Evolutionary conservation across 2,113 vertebrate genomes (phyloP).

Genomic region (Coracopsis vasa): DNA sequence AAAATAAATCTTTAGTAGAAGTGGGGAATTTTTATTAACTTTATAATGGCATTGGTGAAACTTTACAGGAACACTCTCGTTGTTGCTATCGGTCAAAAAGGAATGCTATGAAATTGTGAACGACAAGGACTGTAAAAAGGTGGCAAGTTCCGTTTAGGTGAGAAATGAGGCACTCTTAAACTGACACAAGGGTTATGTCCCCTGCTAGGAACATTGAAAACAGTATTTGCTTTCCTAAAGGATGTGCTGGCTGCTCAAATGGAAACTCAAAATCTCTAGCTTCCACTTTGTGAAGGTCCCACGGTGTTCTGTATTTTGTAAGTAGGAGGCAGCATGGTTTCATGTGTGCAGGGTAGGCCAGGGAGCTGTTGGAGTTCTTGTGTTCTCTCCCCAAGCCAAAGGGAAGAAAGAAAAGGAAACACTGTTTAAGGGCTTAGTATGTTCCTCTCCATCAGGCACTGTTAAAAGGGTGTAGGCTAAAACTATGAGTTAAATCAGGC

Average conservation of each 20-base stretch:
- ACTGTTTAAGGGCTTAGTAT: neutral
- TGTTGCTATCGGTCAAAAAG: neutral
- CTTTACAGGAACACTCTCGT: neutral
- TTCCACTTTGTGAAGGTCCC: neutral
- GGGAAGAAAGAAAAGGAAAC: neutral
- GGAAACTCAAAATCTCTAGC: neutral
- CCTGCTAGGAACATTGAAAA: neutral
- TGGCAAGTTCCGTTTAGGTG: neutral
- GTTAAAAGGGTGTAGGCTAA: neutral
- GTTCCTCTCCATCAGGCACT: neutral
- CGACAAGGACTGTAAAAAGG: neutral
- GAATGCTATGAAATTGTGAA: neutral
- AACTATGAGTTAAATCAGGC: neutral
- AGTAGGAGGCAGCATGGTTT: neutral
- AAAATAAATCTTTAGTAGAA: neutral
- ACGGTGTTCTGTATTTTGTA: neutral
- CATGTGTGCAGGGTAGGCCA: neutral
- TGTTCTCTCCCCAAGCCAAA: neutral
- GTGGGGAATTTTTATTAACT: neutral
- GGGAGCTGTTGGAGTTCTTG: neutral
- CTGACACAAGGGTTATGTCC: neutral
- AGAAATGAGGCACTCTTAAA: neutral
- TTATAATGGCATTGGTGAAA: neutral
- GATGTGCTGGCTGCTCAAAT: neutral
- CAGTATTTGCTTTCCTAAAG: neutral